These are phyloP conservation scores for Thysanoteuthis rhombus DNA, from an alignment of 2,888 invertebrate species.

Conservation along the genomic window DNA sequence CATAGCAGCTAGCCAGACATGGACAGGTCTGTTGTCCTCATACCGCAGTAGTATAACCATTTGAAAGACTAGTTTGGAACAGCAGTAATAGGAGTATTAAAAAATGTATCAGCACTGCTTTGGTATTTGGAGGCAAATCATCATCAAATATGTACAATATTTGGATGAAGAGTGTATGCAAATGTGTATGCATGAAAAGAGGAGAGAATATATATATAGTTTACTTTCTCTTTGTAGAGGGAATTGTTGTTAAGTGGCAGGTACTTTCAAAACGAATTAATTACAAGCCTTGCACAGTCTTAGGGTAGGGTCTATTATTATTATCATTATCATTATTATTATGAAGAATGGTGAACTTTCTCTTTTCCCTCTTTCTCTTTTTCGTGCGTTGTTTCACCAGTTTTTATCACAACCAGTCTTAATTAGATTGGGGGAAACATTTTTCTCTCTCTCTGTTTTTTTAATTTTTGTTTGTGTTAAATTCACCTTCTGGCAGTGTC, in stretches of 20 bases:
- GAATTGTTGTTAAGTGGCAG: not conserved
- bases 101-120: conserved; percentile 12
- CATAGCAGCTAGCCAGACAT: not conserved
- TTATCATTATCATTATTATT: no score
- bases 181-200: not conserved
- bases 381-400: not conserved
- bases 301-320: not conserved
- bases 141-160: not conserved
- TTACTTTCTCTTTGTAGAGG: not conserved
- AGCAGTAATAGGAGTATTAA: not conserved
- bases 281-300: conserved; percentile 12
- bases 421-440: conserved; percentile 12
- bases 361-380: not conserved
- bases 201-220: not conserved
- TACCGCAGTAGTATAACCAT: conserved; percentile 12
- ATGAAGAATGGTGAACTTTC: not conserved
- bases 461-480: not conserved
- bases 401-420: conserved; percentile 12
- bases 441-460: not conserved
- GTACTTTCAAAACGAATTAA: not conserved
- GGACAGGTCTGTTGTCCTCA: not conserved
- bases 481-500: conserved; percentile 12
- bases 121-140: conserved; percentile 12
- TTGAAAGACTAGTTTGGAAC: conserved; percentile 12
- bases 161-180: not conserved